Base-by-base conservation (phyloP, 53 echinoderm and acorn worm genomes). In the Echinometra lucunter region DNA sequence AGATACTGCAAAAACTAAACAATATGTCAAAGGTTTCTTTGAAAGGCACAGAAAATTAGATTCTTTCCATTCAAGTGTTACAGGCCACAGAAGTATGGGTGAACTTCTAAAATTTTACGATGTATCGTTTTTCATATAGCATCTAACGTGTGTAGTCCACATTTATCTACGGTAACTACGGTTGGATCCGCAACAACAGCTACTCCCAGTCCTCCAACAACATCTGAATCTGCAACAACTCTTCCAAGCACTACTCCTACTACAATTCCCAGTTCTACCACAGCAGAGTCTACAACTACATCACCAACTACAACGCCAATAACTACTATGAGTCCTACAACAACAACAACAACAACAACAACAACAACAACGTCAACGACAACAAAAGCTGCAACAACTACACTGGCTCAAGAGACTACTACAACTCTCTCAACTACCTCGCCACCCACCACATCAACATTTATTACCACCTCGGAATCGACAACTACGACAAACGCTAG, bases 291-390 rank as follows among this genome's bases (percentile, higher is more conserved):
- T 47, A 49, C 53, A 85, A 85, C n/a, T 13, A 18, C 13, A n/a
- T 11, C 49, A 49, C 30, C 49, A 8, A 85, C 49, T 85, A 53
- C 85, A n/a, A n/a, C 49, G 9, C 42, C 6, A 28, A 28, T 30
- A 49, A 85, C 85, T 47, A 85, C 85, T 47, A 0, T n/a, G 16
- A 85, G 27, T 85, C 45, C 85, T 49, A 85, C 85, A n/a, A 49
- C 49, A 47, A 28, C n/a, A 81, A 44, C 19, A 81, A 13, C 53
- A 2, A 53, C 53, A 2, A 1, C 53, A 53, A 6, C 81, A 25
- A 7, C 40, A 23, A 81, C 81, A n/a, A n/a, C n/a, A n/a, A n/a
- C n/a, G n/a, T n/a, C 81, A 25, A 7, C 40, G 9, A 81, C 81
- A 72, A 2, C 72, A 40, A 23, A 45, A 15, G 45, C 45, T 49